Evolutionary conservation across 2,888 invertebrate genomes (phyloP), one percentile per base, ranked within the genome.

Genomic region (Epistrophe grossulariae): DNA sequence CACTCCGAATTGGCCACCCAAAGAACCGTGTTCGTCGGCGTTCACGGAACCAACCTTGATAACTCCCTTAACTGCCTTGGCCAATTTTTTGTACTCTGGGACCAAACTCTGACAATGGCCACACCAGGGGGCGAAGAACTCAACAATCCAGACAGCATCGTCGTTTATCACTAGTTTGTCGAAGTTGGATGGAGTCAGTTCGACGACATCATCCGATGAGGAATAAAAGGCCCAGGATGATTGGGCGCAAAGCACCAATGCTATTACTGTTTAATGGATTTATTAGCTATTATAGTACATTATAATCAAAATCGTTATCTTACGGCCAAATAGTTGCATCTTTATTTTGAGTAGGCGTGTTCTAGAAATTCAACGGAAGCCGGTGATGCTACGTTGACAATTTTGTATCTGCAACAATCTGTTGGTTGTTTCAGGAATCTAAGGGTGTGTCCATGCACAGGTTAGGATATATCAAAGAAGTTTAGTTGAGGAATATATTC

Each of bases 21-120:
- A 93, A 7, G 96, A 95, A 90, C 97, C 96, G 91, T 99, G 96
- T 66, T 97, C 95, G 91, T 99, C 98, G 55, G 97, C 97, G 94
- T 99, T 96, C 0, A 99, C 96, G 8, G 98, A 98, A 66, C 98
- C 99, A 7, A 99, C 97, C 94, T 98, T 99, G 0, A 97, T 96
- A 15, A 99, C 94, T 81, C 99, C 99, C 96, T 98, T 99, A 0
- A 99, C 93, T 0, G 98, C 99, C 89, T 94, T 95, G 2, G 99
- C 99, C 70, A 98, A 96, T 94, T 99, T 99, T 87, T 96, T 95
- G 93, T 98, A 99, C 91, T 99, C 99, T 1, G 98, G 97, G 57
- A 96, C 98, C 57, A 99, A 94, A 84, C 95, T 95, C 92, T 99
- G 96, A 93, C 99, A 97, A 91, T 97, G 97, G 13, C 97, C 98